Evolutionary conservation across 1,140 invertebrate species (phyloP), one percentile per base, ranked within the genome.

Genomic region (Pseudomyrmex dendroicus): DNA sequence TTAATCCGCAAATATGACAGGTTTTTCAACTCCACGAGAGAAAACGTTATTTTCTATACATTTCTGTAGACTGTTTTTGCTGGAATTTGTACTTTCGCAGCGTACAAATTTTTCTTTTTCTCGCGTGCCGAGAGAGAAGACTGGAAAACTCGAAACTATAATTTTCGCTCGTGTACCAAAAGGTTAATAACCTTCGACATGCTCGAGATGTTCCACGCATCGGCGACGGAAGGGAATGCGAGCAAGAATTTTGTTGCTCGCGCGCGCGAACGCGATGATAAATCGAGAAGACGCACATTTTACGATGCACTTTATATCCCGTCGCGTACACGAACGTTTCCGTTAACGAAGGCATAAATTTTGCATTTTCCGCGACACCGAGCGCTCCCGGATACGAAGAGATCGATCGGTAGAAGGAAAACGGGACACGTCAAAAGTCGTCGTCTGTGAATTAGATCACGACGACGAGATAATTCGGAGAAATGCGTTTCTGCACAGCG

Each of bases 271-370:
- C 72, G 15, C 25, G 17, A 85, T 85, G 72, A 82, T 86, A 85
- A 85, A 86, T 86, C 70, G 52, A 54, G 76, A 74, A 82, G 76
- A 70, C 63, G 70, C 17, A 17, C 25, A 62, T 85, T 86, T 86
- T 86, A 86, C 77, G 77, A 85, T n/a, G 63, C 57, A 64, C 44
- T 84, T 76, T 76, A 56, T 70, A 85, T 73, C 63, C 70, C 70
- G 64, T 5, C 35, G 56, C 48, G 12, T 72, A 46, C 70, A 67
- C 20, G 46, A n/a, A 76, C 57, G 10, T 57, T 86, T 72, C 84
- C 64, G 22, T 86, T 86, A 86, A 86, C 64, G 84, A 86, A 56
- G 59, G 64, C 10, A 72, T 86, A 86, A 86, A 86, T 76, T 86
- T 17, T 22, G 44, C 35, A 59, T 67, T 76, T 76, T 64, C 57